Conservation (phyloP, 2,888 invertebrate genomes). For the Axea sp. region DNA sequence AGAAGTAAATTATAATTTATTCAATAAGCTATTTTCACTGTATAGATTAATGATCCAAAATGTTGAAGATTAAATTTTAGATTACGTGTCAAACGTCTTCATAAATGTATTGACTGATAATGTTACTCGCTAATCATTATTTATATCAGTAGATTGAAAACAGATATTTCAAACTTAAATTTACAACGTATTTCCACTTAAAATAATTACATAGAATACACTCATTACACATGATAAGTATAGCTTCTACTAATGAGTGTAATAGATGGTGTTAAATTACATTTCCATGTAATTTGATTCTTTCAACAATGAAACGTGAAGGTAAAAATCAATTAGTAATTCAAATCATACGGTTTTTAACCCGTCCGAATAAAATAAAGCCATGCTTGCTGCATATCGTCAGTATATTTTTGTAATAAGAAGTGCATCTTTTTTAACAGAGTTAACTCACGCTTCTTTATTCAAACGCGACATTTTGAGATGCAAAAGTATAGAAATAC, state of each 20-base stretch:
- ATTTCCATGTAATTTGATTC: constrained; percentile 5
- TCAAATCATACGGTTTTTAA: no score
- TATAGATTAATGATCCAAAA: constrained; percentile 21
- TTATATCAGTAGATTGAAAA: constrained; percentile 5
- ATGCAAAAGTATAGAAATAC: no score
- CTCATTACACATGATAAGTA: constrained; percentile 22
- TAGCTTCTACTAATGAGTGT: constrained; percentile 12
- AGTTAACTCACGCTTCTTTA: no score
- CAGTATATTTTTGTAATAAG: no score
- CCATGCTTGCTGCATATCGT: no score
- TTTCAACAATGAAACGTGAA: no score
- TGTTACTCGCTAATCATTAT: constrained; percentile 19
- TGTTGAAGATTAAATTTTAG: constrained; percentile 19
- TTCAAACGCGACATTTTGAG: no score
- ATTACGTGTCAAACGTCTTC: constrained; percentile 15
- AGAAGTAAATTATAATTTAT: constrained; percentile 14
- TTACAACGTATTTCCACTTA: constrained; percentile 34
- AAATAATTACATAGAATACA: constrained; percentile 24
- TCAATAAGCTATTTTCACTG: constrained; percentile 6
- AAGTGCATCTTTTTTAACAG: no score
- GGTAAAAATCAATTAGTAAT: no score
- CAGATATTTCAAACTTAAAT: constrained; percentile 14
- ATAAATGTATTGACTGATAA: constrained; percentile 16
- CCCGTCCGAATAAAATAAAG: no score
- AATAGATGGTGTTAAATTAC: constrained; percentile 14